Evolutionary conservation across 2,888 invertebrate species (phyloP).

Genomic region (Scelioninae gen. 1): DNA sequence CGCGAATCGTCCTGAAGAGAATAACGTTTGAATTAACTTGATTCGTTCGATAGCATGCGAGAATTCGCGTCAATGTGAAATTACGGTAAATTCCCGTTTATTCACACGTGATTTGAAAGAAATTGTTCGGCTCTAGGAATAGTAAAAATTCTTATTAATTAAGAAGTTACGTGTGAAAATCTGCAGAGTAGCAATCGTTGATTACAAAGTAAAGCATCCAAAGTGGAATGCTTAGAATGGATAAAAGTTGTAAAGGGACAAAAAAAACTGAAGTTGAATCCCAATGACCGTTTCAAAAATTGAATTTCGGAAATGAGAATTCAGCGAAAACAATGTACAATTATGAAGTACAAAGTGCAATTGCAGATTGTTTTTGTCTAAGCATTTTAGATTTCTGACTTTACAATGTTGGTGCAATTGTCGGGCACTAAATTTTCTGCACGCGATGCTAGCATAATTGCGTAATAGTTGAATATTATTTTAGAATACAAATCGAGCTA

Average conservation of each 20-base stretch:
- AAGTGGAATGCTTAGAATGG: slow-evolving; percentile 1
- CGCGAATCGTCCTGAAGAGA: slow-evolving; percentile 58
- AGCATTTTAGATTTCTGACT: slow-evolving; percentile 32
- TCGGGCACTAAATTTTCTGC: slow-evolving; percentile 53
- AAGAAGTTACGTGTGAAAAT: slow-evolving; percentile 40
- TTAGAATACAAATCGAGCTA: slow-evolving; percentile 40
- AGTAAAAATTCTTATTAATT: slow-evolving; percentile 40
- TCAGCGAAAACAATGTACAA: too few species aligned
- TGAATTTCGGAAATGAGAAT: too few species aligned
- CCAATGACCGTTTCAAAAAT: too few species aligned
- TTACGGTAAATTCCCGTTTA: slow-evolving; percentile 62
- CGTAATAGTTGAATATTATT: slow-evolving; percentile 56
- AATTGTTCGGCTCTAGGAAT: slow-evolving; percentile 12
- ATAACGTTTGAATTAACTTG: slow-evolving; percentile 56
- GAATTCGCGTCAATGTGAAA: slow-evolving; percentile 51
- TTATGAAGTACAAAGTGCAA: too few species aligned
- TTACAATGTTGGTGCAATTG: slow-evolving; percentile 54
- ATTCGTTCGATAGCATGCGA: slow-evolving; percentile 63
- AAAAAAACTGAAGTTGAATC: too few species aligned
- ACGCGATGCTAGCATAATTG: slow-evolving; percentile 56
- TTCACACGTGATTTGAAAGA: slow-evolving; percentile 56
- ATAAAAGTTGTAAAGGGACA: too few species aligned
- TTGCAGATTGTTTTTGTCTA: slow-evolving; percentile 21
- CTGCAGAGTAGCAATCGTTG: neutral
- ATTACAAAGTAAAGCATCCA: slow-evolving; percentile 18